These are phyloP conservation scores for Odontamblyopus rebecca DNA, from an alignment of 2,797 vertebrate species.

Conservation along the genomic window DNA sequence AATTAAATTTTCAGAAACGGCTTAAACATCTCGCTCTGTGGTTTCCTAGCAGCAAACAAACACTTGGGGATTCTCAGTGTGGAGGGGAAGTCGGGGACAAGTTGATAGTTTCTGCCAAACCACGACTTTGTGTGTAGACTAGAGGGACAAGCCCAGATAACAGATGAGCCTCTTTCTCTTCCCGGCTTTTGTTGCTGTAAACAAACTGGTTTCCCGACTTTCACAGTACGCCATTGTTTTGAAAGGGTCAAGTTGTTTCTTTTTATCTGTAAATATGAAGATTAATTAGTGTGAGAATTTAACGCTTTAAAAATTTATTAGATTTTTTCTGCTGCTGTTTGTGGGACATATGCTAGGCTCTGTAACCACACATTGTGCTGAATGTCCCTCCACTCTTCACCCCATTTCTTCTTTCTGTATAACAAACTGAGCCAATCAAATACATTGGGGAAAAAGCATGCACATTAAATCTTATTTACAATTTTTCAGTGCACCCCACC, in stretches of 20 bases:
- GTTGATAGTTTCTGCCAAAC: conserved; percentile 46
- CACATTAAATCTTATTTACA: too few species aligned
- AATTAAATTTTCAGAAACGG: conserved; percentile 63
- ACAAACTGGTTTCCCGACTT: conserved; percentile 55
- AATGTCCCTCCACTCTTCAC: too few species aligned
- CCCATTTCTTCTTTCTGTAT: too few species aligned
- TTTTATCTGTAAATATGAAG: conserved; percentile 14
- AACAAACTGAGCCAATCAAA: too few species aligned
- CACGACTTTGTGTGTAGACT: conserved; percentile 40
- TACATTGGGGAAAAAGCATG: too few species aligned
- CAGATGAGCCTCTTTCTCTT: conserved; percentile 55
- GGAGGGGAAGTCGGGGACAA: conserved; percentile 43
- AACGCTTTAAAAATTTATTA: neutral
- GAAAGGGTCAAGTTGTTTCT: conserved; percentile 27
- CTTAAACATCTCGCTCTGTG: conserved; percentile 49
- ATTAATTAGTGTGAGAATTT: conserved; percentile 6
- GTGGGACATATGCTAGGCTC: too few species aligned
- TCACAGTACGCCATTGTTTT: conserved; percentile 21
- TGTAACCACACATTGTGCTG: too few species aligned
- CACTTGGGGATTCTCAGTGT: conserved; percentile 51
- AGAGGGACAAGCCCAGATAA: conserved; percentile 55
- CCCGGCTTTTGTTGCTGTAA: conserved; percentile 45
- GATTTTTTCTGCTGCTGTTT: too few species aligned
- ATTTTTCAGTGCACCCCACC: too few species aligned
- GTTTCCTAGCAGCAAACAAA: conserved; percentile 75